Evolutionary conservation across 2,797 vertebrate genomes (phyloP).

Genomic region (Enteromius trimaculatus): DNA sequence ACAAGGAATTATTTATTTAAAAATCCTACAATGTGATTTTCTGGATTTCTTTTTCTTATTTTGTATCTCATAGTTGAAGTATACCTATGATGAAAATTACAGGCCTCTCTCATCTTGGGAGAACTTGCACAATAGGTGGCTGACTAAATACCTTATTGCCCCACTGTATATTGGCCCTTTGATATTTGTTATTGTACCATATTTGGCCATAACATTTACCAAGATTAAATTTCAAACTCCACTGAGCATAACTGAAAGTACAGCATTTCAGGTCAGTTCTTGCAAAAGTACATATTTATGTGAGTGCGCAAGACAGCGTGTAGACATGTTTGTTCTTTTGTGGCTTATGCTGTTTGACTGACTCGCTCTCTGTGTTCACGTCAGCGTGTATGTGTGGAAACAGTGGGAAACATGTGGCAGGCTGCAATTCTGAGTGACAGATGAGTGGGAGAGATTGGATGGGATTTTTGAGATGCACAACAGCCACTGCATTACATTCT

Average conservation of each 20-base stretch:
- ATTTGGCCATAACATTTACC: slow-evolving; percentile 54
- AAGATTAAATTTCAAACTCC: slow-evolving; percentile 62
- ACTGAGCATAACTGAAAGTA: slow-evolving; percentile 59
- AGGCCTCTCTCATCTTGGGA: too few species aligned
- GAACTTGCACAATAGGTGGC: too few species aligned
- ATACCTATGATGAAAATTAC: too few species aligned
- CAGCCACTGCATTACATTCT: neutral
- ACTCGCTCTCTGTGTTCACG: slow-evolving; percentile 2
- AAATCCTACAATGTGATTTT: too few species aligned
- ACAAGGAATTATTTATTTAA: too few species aligned
- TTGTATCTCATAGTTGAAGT: too few species aligned
- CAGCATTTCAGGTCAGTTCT: slow-evolving; percentile 52
- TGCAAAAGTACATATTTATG: slow-evolving; percentile 60
- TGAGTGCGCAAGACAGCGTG: neutral
- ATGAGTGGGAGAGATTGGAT: slow-evolving; percentile 35
- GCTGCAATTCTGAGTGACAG: slow-evolving; percentile 60
- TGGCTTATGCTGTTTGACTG: neutral
- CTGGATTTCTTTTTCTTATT: too few species aligned
- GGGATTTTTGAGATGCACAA: slow-evolving; percentile 42
- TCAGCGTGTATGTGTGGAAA: neutral
- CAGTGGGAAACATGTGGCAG: slow-evolving; percentile 28
- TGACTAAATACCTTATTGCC: too few species aligned
- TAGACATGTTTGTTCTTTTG: slow-evolving; percentile 16
- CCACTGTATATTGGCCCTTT: slow-evolving; percentile 32
- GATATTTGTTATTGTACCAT: slow-evolving; percentile 60